These are phyloP conservation scores for Melanotaenia parkinsoni DNA, from an alignment of 2,797 vertebrate genomes.

Conservation along the genomic window DNA sequence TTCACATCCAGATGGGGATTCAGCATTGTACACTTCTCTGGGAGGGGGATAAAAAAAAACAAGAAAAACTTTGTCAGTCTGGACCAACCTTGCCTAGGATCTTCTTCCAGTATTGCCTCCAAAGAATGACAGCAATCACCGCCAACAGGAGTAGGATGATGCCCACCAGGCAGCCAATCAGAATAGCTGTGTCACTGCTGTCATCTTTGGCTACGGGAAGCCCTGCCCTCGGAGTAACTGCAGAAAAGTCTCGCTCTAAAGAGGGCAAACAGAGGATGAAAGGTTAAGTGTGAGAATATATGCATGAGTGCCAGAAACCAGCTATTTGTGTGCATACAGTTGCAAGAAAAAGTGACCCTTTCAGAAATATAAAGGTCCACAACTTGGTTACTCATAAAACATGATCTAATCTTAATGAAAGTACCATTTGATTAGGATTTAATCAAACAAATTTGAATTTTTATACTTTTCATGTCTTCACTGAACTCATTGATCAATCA, in stretches of 20 bases:
- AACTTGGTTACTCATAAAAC: background rate
- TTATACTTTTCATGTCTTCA: background rate
- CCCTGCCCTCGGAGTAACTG: slow-evolving; percentile 79
- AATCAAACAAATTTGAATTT: background rate
- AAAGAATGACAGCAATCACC: slow-evolving; percentile 92
- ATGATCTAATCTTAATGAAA: background rate
- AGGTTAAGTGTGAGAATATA: slow-evolving; percentile 9
- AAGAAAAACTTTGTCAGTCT: background rate
- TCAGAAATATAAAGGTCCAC: background rate
- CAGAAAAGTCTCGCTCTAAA: slow-evolving; percentile 72
- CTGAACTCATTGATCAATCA: background rate
- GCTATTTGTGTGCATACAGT: background rate
- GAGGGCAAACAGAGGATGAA: slow-evolving; percentile 15
- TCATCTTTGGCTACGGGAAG: slow-evolving; percentile 90
- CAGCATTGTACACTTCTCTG: background rate
- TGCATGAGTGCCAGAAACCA: background rate
- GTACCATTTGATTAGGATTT: background rate
- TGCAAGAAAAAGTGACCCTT: background rate
- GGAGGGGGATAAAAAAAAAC: background rate
- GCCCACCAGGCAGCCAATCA: slow-evolving; percentile 95
- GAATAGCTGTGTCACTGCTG: slow-evolving; percentile 89
- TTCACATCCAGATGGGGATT: slow-evolving; percentile 48
- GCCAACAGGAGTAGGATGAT: slow-evolving; percentile 93
- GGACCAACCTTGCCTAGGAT: slow-evolving; percentile 90
- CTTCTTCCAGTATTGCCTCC: slow-evolving; percentile 94